A percentile compares a stretch with the other conserved stretches of the same genome.
Evolutionary conservation across 92 coral and sea anemone genomes (phyloP).

Genomic region (Epizoanthus ramosus): DNA sequence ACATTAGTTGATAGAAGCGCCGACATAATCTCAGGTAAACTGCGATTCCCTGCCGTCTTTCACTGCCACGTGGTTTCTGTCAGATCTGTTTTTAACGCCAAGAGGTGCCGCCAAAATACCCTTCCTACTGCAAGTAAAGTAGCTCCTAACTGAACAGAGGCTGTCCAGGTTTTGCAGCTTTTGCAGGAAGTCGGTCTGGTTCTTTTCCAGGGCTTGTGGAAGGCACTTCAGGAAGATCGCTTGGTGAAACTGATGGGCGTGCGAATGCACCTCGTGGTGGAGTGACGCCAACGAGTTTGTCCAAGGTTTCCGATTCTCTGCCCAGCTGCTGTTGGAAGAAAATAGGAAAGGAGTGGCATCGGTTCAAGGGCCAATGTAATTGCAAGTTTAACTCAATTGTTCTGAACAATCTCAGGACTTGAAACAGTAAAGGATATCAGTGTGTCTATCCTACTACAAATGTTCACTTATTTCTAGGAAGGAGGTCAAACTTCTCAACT

Average conservation of each 20-base stretch:
- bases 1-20: no score
- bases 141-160: constrained; percentile 23
- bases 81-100: no score
- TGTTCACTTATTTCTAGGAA: no score
- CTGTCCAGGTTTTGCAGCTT: not conserved
- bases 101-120: no score
- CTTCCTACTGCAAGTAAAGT: no score
- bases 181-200: not conserved
- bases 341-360: not conserved
- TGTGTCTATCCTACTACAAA: no score
- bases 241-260: constrained; percentile 2
- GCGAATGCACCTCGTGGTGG: not conserved
- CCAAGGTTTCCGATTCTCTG: not conserved
- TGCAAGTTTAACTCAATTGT: not conserved
- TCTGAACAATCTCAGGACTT: no score
- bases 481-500: no score
- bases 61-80: no score
- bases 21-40: no score
- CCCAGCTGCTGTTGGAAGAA: not conserved
- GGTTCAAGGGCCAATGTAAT: not conserved
- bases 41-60: no score
- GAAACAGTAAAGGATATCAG: no score
- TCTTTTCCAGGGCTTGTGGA: constrained; percentile 15
- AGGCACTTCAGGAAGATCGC: constrained; percentile 38
- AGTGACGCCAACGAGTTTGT: not conserved